These are phyloP conservation scores for Timandra comae DNA, from an alignment of 2,888 invertebrate species.

Conservation along the genomic window DNA sequence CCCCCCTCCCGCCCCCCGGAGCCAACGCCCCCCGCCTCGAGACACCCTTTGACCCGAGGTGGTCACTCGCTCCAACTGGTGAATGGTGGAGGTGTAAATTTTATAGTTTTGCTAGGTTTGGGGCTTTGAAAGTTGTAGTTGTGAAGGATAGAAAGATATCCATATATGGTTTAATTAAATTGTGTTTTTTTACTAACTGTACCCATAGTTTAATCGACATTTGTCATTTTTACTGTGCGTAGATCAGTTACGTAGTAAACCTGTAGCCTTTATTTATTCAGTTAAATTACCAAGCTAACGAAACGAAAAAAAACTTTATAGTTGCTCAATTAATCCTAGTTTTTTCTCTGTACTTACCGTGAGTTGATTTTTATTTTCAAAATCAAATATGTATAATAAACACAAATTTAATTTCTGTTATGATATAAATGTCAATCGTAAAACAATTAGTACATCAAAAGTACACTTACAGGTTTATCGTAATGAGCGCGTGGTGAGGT, in stretches of 20 bases:
- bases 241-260: too few relatives aligned
- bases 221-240: too few relatives aligned
- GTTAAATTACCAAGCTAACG: too few relatives aligned
- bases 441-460: not conserved
- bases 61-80: conserved; percentile 33
- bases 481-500: not conserved
- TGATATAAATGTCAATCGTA: not conserved
- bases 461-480: too few relatives aligned
- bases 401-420: not conserved
- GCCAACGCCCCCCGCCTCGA: conserved; percentile 16
- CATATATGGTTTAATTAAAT: too few relatives aligned
- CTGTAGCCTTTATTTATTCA: too few relatives aligned
- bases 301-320: not conserved
- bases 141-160: too few relatives aligned
- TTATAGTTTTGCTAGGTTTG: too few relatives aligned
- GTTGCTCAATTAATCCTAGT: not conserved
- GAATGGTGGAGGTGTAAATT: too few relatives aligned
- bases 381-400: not conserved
- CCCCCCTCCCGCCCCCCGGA: conserved; percentile 33
- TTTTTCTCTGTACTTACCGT: not conserved
- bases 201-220: too few relatives aligned
- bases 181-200: too few relatives aligned
- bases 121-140: too few relatives aligned
- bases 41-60: conserved; percentile 53
- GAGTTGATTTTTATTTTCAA: not conserved